A percentile compares a stretch with the other conserved stretches of the same genome.
Evolutionary conservation across 2,113 vertebrate species (phyloP).

Genomic region (Orcinus orca): DNA sequence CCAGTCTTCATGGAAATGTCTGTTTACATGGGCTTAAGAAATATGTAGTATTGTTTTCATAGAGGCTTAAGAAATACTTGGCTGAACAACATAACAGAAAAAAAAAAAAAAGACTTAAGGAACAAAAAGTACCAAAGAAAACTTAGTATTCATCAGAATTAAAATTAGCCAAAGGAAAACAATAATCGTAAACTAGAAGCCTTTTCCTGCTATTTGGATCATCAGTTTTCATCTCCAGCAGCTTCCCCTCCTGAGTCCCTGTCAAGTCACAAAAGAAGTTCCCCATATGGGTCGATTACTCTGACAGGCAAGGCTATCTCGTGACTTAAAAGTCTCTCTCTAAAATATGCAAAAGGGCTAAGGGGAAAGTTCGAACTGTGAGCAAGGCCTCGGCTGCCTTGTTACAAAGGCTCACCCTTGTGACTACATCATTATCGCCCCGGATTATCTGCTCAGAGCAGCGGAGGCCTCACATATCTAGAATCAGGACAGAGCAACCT

Average conservation of each 20-base stretch:
- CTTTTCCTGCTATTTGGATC: conserved; percentile 75
- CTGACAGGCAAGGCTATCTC: not conserved
- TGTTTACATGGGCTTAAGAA: conserved; percentile 32
- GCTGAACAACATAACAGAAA: not conserved
- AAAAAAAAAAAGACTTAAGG: not conserved
- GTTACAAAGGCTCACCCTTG: conserved; percentile 24
- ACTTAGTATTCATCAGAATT: conserved; percentile 81
- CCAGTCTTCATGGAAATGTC: conserved; percentile 1
- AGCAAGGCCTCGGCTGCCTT: not conserved
- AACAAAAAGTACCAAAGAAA: conserved; percentile 54
- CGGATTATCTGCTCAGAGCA: conserved; percentile 50
- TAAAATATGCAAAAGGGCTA: conserved; percentile 46
- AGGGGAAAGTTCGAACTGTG: conserved; percentile 24
- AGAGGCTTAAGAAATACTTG: conserved; percentile 56
- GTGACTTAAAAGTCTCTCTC: conserved; percentile 33
- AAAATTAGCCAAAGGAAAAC: conserved; percentile 84
- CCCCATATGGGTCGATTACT: not conserved
- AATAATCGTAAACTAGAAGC: conserved; percentile 78
- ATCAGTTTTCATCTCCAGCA: conserved; percentile 77
- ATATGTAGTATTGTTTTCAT: conserved; percentile 8
- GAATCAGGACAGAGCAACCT: conserved; percentile 26
- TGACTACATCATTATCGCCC: conserved; percentile 45
- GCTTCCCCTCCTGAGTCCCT: not conserved
- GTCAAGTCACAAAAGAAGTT: not conserved
- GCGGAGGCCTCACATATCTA: not conserved